Percentiles rank a stretch among this genome's conserved stretches.
Evolutionary conservation across 1,140 invertebrate species (phyloP).

Genomic region (Drosophila parabipectinata): DNA sequence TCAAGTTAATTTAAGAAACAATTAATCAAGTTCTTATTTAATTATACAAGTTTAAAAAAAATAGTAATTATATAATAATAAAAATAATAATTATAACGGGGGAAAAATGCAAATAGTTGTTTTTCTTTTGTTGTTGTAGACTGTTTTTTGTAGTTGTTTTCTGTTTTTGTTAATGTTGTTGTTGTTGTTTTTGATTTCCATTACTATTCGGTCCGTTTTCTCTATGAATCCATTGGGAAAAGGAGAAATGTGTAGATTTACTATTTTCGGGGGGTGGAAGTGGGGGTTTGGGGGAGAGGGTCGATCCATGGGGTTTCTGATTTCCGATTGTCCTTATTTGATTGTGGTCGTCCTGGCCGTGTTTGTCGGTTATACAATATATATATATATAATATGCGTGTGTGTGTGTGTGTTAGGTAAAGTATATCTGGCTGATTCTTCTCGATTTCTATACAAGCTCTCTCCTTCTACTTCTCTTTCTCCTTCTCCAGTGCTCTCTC

Average conservation of each 20-base stretch:
- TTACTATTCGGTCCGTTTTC: conserved; percentile 38
- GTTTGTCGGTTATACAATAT: conserved; percentile 27
- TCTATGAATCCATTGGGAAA: conserved; percentile 50
- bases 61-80: conserved; percentile 81
- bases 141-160: conserved; percentile 28
- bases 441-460: conserved; percentile 23
- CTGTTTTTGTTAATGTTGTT: conserved; percentile 10
- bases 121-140: conserved; percentile 41
- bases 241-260: conserved; percentile 32
- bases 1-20: conserved; percentile 78
- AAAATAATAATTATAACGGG: conserved; percentile 79
- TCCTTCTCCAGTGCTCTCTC: neutral
- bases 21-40: conserved; percentile 79
- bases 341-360: conserved; percentile 37
- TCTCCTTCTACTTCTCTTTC: neutral
- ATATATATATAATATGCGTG: conserved; percentile 29
- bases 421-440: conserved; percentile 14
- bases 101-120: conserved; percentile 74
- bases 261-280: conserved; percentile 12
- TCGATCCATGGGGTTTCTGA: conserved; percentile 16
- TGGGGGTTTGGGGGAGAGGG: neutral
- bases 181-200: conserved; percentile 27
- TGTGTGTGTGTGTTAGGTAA: neutral
- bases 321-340: conserved; percentile 14
- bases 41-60: conserved; percentile 81